These are phyloP conservation scores for Passer montanus DNA, from an alignment of 2,113 vertebrate species.

Conservation along the genomic window DNA sequence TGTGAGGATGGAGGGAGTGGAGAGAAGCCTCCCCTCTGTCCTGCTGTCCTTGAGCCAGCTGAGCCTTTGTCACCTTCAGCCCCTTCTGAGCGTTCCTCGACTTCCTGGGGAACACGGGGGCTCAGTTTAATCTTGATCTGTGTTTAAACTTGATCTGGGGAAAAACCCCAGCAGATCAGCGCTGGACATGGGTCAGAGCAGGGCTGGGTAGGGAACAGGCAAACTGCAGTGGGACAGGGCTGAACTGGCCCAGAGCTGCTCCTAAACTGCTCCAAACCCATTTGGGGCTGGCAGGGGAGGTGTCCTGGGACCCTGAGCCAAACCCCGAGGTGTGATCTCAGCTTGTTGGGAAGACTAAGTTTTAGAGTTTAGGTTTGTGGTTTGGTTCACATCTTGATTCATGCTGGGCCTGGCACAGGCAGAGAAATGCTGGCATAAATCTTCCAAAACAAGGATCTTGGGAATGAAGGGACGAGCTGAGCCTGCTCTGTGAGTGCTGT, in stretches of 20 bases:
- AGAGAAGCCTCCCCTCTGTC: background rate
- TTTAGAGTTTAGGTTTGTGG: background rate
- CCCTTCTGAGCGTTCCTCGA: accelerated
- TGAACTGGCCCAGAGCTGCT: background rate
- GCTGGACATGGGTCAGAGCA: background rate
- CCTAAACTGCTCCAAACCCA: background rate
- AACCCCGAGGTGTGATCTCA: background rate
- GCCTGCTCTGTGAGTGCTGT: background rate
- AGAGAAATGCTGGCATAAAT: accelerated
- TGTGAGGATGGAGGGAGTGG: background rate
- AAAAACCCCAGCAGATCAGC: background rate
- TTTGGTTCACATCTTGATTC: background rate
- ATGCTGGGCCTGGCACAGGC: background rate
- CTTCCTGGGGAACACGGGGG: background rate
- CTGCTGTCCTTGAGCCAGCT: background rate
- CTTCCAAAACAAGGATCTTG: background rate
- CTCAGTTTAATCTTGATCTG: background rate
- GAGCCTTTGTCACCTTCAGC: background rate
- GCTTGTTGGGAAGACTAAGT: background rate
- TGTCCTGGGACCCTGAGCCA: accelerated
- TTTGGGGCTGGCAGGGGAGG: background rate
- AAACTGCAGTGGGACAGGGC: background rate
- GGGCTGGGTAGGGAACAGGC: background rate
- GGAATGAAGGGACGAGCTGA: background rate
- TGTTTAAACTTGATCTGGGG: background rate